Percentiles rank a stretch among this genome's conserved stretches.
These are phyloP conservation scores for Ericerus pela DNA, from an alignment of 1,140 invertebrate species.

Conservation along the genomic window DNA sequence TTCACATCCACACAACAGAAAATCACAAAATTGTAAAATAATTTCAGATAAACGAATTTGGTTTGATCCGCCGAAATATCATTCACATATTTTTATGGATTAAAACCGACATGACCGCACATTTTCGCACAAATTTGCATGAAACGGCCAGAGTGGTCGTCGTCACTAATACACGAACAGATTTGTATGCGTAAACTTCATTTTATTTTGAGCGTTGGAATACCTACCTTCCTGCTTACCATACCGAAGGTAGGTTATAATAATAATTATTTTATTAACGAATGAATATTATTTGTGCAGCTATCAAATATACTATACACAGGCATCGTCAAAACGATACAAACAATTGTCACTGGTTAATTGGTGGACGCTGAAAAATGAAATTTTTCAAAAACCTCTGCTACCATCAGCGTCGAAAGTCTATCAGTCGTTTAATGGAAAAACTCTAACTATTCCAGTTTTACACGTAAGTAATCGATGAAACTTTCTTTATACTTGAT, in stretches of 20 bases:
- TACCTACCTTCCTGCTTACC: not conserved
- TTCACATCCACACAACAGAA: no score
- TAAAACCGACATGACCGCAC: slow-evolving; percentile 26
- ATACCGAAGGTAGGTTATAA: not conserved
- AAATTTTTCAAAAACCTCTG: slow-evolving; percentile 42
- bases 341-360: slow-evolving; percentile 42
- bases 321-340: slow-evolving; percentile 37
- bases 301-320: slow-evolving; percentile 50
- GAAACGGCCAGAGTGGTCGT: slow-evolving; percentile 38
- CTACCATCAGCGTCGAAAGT: slow-evolving; percentile 40
- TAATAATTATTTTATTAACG: not conserved
- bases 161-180: slow-evolving; percentile 37
- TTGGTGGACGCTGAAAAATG: slow-evolving; percentile 44
- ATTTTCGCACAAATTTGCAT: slow-evolving; percentile 29
- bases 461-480: slow-evolving; percentile 40
- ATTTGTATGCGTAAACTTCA: slow-evolving; percentile 33
- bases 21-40: no score
- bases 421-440: slow-evolving; percentile 44
- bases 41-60: no score
- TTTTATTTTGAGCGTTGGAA: not conserved
- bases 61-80: slow-evolving; percentile 35
- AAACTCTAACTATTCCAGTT: slow-evolving; percentile 45
- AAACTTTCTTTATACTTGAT: no score
- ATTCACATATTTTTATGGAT: slow-evolving; percentile 37
- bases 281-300: slow-evolving; percentile 18